Evolutionary conservation across 2,888 invertebrate species (phyloP), one percentile per base, ranked within the genome.

Genomic region (Stratiomys singularior): DNA sequence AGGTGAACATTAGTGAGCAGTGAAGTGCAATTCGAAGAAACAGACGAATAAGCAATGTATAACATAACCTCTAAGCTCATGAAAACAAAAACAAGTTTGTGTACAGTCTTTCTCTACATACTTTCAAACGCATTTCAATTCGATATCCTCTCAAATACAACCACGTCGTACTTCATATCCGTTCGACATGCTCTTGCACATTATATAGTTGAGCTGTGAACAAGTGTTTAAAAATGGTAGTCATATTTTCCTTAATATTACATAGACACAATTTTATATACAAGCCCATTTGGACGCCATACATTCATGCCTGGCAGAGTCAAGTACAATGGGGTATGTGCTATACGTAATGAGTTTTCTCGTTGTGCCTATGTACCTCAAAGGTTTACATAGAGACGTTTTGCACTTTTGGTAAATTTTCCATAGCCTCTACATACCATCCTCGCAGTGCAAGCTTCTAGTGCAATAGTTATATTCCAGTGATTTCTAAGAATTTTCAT

Each of bases 71-170:
- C 3, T 46, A 27, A 72, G 9, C 15, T 18, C 18, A 56, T 30
- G 23, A 74, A 37, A 74, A 74, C 44, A 58, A 74, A 74, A 74
- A 74, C 60, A 74, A 60, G 58, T 60, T 74, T 74, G 60, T 74
- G 56, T 4, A 74, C 72, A 27, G 25, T 21, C 28, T 21, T 18
- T 30, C 21, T 7, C 15, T 28, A 64, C 30, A 25, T 11, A 64
- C 11, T 13, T 11, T 25, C 30, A 25, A 13, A 28, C 28, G 27
- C 21, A 28, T 13, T 52, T 52, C 2, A 18, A n/a, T 52, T 9
- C 52, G 15, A 52, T 9, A 52, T 52, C 52, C 52, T n/a, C 52
- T 52, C 4, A 18, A 4, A 52, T 4, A 18, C 52, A 4, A 15
- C 52, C 52, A n/a, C 52, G 52, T 52, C 15, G 7, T 52, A 52